Percentiles rank a stretch among this genome's conserved stretches.
phyloP scores from a whole-genome alignment of 1,140 invertebrate genomes.

The Drosophila nasuta region DNA sequence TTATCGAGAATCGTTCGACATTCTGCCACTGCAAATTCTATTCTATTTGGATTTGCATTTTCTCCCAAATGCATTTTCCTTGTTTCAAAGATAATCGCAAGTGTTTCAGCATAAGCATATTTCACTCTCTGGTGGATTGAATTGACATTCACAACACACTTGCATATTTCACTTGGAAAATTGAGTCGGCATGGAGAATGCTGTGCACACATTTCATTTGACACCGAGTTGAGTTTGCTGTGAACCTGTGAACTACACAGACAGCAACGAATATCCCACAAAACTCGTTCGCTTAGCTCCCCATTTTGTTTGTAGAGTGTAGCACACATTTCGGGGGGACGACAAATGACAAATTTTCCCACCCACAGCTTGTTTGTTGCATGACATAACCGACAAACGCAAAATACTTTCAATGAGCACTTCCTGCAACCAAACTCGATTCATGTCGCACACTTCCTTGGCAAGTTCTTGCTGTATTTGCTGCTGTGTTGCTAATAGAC shows the following conservation, averaged over 20 bases:
- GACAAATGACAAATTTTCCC: slow-evolving; percentile 38
- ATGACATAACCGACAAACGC: slow-evolving; percentile 51
- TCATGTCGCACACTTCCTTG: slow-evolving; percentile 48
- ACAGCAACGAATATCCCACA: slow-evolving; percentile 1
- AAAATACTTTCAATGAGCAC: slow-evolving; percentile 59
- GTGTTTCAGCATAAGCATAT: neutral
- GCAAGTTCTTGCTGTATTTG: slow-evolving; percentile 26
- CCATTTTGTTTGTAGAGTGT: slow-evolving; percentile 25
- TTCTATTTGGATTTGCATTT: neutral
- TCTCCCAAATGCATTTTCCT: neutral
- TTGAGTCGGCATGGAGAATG: neutral
- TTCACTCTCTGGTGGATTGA: neutral
- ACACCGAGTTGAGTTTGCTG: slow-evolving; percentile 7
- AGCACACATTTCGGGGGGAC: slow-evolving; percentile 53
- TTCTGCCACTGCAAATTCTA: too few species aligned
- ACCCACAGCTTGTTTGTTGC: slow-evolving; percentile 41
- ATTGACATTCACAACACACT: slow-evolving; percentile 1
- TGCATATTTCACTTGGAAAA: neutral
- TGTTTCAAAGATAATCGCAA: neutral
- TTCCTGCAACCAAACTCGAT: slow-evolving; percentile 29
- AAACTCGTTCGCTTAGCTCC: neutral
- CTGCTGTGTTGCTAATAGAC: slow-evolving; percentile 45
- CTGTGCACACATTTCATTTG: neutral
- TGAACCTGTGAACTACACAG: slow-evolving; percentile 25
- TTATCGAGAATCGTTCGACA: too few species aligned